A percentile compares a stretch with the other conserved stretches of the same genome.
These are phyloP conservation scores for Aurelia sp. DNA, from an alignment of 30 jellyfish, hydroid and myxozoan genomes.

Conservation along the genomic window DNA sequence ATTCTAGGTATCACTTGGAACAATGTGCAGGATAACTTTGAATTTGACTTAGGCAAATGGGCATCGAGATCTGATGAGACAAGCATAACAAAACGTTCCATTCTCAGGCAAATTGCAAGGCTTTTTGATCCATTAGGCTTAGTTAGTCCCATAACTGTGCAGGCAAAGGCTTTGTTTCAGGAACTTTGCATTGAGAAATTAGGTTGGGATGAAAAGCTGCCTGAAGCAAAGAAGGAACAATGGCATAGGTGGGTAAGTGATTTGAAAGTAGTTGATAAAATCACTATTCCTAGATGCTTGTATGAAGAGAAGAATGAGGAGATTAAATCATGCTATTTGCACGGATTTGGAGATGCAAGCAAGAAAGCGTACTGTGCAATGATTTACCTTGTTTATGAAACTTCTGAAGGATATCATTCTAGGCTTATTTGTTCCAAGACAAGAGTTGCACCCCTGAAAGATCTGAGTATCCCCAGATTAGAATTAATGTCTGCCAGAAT, in stretches of 20 bases:
- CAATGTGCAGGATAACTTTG: background rate
- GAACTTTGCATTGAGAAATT: slow-evolving; percentile 22
- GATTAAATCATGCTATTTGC: background rate
- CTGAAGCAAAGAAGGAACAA: background rate
- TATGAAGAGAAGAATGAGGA: background rate
- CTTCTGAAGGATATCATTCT: background rate
- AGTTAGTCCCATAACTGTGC: slow-evolving; percentile 15
- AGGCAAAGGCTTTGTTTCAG: slow-evolving; percentile 31
- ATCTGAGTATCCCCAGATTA: slow-evolving; percentile 36
- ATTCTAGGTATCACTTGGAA: background rate
- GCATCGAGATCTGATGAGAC: background rate
- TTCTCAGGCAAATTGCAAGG: slow-evolving; percentile 1
- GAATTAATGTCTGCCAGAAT: slow-evolving; percentile 27
- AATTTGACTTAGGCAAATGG: background rate
- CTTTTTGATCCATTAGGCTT: slow-evolving; percentile 40
- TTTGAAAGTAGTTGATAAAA: background rate
- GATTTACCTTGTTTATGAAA: background rate
- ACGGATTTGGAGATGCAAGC: slow-evolving; percentile 40
- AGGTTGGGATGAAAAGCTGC: slow-evolving; percentile 38
- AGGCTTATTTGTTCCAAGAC: slow-evolving; percentile 8
- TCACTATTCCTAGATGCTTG: slow-evolving; percentile 4
- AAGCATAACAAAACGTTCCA: background rate
- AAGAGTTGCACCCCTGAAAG: slow-evolving; percentile 49
- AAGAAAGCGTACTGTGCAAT: slow-evolving; percentile 29
- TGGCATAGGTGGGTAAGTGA: slow-evolving; percentile 14